phyloP scores from a whole-genome alignment of 2,888 invertebrate genomes.

The Linyphia triangularis region DNA sequence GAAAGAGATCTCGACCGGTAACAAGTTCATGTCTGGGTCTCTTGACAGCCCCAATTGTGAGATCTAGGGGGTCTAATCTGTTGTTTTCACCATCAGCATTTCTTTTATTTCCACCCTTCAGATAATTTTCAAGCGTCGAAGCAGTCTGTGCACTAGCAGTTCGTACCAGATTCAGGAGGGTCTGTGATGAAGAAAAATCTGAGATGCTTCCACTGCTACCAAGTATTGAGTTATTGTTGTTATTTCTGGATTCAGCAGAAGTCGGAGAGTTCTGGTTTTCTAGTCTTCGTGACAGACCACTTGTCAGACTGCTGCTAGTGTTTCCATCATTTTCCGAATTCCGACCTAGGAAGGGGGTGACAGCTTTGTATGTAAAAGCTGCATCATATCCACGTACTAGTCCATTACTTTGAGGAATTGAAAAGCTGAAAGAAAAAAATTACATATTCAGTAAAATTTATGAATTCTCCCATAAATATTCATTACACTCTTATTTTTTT shows the following conservation, averaged over 20 bases:
- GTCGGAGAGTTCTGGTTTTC: slow-evolving; percentile 70
- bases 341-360: slow-evolving; percentile 58
- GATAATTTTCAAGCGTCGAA: slow-evolving; percentile 82
- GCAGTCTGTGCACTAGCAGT: slow-evolving; percentile 82
- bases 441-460: background rate
- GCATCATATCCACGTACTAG: slow-evolving; percentile 64
- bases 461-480: too few species aligned
- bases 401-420: slow-evolving; percentile 61
- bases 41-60: slow-evolving; percentile 69
- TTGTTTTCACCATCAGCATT: slow-evolving; percentile 76
- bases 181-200: slow-evolving; percentile 73
- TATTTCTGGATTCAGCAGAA: slow-evolving; percentile 47
- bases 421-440: slow-evolving; percentile 48
- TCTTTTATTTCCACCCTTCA: slow-evolving; percentile 80
- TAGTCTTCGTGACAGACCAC: slow-evolving; percentile 44
- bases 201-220: slow-evolving; percentile 35
- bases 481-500: too few species aligned
- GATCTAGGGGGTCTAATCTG: slow-evolving; percentile 76
- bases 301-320: slow-evolving; percentile 25
- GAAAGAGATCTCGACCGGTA: slow-evolving; percentile 48
- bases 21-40: slow-evolving; percentile 65
- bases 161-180: slow-evolving; percentile 82
- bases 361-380: slow-evolving; percentile 64
- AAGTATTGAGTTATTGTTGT: background rate
- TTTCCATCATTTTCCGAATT: slow-evolving; percentile 63